Conservation (phyloP, 2,888 invertebrate species). For the Agrilus biguttatus region DNA sequence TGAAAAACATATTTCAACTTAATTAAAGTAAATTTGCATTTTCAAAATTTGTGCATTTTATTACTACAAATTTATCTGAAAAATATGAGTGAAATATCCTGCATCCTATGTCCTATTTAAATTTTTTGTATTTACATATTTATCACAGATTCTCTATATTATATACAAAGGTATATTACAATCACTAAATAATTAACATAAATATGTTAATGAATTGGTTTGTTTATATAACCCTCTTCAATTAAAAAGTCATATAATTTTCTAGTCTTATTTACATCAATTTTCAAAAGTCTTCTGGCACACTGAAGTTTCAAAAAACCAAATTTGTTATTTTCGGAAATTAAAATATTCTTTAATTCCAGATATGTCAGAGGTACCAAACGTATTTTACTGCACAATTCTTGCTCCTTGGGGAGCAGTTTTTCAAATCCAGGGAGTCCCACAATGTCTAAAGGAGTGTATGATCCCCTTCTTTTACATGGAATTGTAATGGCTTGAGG, state of each 20-base stretch:
- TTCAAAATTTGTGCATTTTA: too few species aligned
- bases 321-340: conserved; percentile 60
- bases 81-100: too few species aligned
- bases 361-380: conserved; percentile 65
- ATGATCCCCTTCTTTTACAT: conserved; percentile 27
- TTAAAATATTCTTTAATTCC: conserved; percentile 60
- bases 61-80: too few species aligned
- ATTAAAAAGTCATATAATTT: conserved; percentile 70
- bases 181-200: too few species aligned
- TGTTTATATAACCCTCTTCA: conserved; percentile 55
- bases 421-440: conserved; percentile 68
- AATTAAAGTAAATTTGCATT: too few species aligned
- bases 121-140: too few species aligned
- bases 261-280: conserved; percentile 86
- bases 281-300: conserved; percentile 72
- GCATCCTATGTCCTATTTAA: too few species aligned
- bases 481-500: conserved; percentile 3
- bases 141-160: too few species aligned
- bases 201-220: conserved; percentile 19
- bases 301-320: conserved; percentile 64
- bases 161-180: too few species aligned
- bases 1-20: too few species aligned
- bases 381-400: conserved; percentile 61
- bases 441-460: conserved; percentile 47
- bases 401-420: conserved; percentile 53